Evolutionary conservation across 2,888 invertebrate genomes (phyloP), one percentile per base, ranked within the genome.

Genomic region (Phortica magna): DNA sequence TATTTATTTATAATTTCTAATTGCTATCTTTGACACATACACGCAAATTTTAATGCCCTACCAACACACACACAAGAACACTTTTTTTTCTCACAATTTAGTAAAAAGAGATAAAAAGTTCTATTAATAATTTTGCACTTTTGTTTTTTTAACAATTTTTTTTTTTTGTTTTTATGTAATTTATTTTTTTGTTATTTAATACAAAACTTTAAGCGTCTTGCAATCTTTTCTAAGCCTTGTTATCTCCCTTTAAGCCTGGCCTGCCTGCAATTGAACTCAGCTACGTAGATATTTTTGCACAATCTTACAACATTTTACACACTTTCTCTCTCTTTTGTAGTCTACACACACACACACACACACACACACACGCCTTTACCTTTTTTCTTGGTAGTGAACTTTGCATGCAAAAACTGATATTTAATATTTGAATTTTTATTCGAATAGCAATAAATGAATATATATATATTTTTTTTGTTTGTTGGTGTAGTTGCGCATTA

Each of bases 1-100:
- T 31, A 31, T 31, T 55, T 55, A 17, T 9, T 74, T 72, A 75
- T 72, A 19, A 55, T 75, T 70, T 74, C 57, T 78, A 55, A 73
- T 70, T 76, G 43, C 48, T 72, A 71, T 77, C 74, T 76, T 65
- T 64, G 61, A 71, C 53, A 17, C 53, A 12, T 19, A 71, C 70
- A 68, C 31, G 39, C 43, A 43, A 42, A 70, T 75, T 73, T 42
- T 41, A 55, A 57, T 48, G 42, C 42, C 19, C 17, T 31, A 72
- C 41, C 68, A n/a, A 59, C 73, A 76, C 76, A 76, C 65, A 65
- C 31, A 72, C 61, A 67, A 59, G 22, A 12, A 71, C 31, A 31
- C n/a, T 48, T 9, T 48, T 17, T 19, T 17, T 22, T 7, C 48
- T 48, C 19, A 61, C 22, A 61, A 12, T n/a, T 7, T 22, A 61